Base-by-base conservation (phyloP, 2,113 vertebrate species). In the Toxotes jaculatrix region DNA sequence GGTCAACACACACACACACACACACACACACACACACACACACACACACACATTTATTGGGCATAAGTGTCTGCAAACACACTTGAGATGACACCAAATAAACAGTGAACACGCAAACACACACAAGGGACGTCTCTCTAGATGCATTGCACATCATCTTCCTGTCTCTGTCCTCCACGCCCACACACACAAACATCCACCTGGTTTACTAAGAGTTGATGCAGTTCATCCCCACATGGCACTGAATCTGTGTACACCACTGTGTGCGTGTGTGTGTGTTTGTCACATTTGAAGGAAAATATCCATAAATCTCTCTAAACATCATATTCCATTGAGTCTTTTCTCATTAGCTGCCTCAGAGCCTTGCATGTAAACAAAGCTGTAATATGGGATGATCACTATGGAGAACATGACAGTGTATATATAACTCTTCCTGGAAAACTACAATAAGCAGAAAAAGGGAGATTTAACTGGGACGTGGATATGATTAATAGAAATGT, bases 281-380 rank as follows among this genome's bases (percentile, higher is more conserved):
- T 71, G 82, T 60, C 74, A 53, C 60, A 34, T 65, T 53, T 8
- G 4, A 61, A 47, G 78, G 59, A 77, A 89, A 88, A 78, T 36
- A 57, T 60, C 55, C 76, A 88, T 75, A 89, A 89, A 82, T 87
- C 83, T 87, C 74, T 80, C 55, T 62, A 76, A 78, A 55, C 56
- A 42, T 78, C 78, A 82, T 63, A 80, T 83, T 89, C 82, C 83
- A 56, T 31, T 60, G 71, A 89, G 82, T 78, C 78, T 61, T 65
- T 23, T 73, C 74, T 84, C 63, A 77, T 89, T 85, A 70, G 73
- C 73, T 62, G 66, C 74, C 67, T 81, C 34, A 13, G 70, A 80
- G 55, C 61, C 75, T 7, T 7, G 8, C 17, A 7, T 62, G 85
- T 84, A 87, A 88, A 88, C 86, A 91, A 62, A 78, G 34, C 68